phyloP scores from a whole-genome alignment of 2,113 vertebrate species.

The Tupaia tana region DNA sequence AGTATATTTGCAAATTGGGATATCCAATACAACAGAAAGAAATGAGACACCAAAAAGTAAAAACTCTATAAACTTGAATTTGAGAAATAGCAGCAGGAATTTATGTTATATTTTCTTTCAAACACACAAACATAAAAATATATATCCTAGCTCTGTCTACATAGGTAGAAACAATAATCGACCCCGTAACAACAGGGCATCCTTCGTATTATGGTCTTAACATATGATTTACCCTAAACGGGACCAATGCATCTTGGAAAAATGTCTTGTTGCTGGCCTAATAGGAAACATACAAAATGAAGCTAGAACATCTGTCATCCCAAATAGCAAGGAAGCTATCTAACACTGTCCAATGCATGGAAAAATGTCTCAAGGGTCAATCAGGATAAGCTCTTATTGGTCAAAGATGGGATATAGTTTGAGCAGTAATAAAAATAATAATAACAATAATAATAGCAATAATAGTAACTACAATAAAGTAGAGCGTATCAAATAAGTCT shows the following conservation, averaged over 20 bases:
- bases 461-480: not conserved
- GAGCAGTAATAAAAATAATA: not conserved
- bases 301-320: not conserved
- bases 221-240: not conserved
- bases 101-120: not conserved
- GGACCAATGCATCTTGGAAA: not conserved
- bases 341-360: not conserved
- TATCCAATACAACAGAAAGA: not conserved
- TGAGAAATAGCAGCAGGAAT: conserved; percentile 10
- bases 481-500: not conserved
- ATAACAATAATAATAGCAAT: not conserved
- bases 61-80: not conserved
- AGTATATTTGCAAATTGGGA: not conserved
- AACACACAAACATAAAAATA: conserved; percentile 1
- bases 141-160: not conserved
- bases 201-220: conserved; percentile 1
- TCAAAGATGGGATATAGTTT: not conserved
- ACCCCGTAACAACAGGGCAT: not conserved
- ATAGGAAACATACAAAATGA: not conserved
- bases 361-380: not conserved
- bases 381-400: not conserved
- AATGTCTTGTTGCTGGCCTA: not conserved
- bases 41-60: not conserved
- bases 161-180: not conserved
- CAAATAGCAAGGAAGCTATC: not conserved